Base-by-base conservation (phyloP, 2,888 invertebrate species). In the Netelia virgata region DNA sequence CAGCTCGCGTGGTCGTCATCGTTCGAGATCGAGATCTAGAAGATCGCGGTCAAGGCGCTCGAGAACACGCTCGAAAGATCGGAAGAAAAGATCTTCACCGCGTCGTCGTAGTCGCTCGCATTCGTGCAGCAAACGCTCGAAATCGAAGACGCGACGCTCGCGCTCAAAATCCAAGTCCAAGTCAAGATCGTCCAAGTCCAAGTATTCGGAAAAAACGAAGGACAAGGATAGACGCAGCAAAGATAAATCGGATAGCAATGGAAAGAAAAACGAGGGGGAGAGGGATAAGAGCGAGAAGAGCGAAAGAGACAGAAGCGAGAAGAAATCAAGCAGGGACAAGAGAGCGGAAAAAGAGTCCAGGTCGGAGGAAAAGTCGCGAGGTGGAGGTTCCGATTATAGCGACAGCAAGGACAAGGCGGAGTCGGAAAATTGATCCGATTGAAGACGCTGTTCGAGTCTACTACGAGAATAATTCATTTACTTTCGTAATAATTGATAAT, bases 41-140 rank as follows among this genome's bases (percentile, higher is more conserved):
- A 90, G 93, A 36, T 93, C 94, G 1, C 86, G 92, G 47, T 93
- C 94, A 0, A 91, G 94, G 41, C 93, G 94, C 82, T 92, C 94
- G 9, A 90, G 94, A 70, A 93, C 94, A 0, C 92, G 93, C 61
- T 94, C 94, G 1, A 92, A 92, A 63, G 92, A 93, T 77, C 90
- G 92, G 0, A 93, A 92, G 83, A 92, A 91, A 86, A 89, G 90
- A 43, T 91, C 92, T 0, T 91, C 91, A 16, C 84, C 88, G 0
- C 89, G 90, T 1, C 89, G 90, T 83, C 89, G 90, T 43, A 93
- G 93, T 74, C 92, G 93, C 14, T 94, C 94, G 2, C 94, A 89
- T 14, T 94, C 94, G 1, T 93, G 95, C 0, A 95, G 95, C 87
- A 95, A 95, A 85, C 94, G 95, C 75, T 95, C 96, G 0, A 95